A percentile compares a stretch with the other conserved stretches of the same genome.
phyloP scores from a whole-genome alignment of 2,113 vertebrate species.

The Oxyura jamaicensis region DNA sequence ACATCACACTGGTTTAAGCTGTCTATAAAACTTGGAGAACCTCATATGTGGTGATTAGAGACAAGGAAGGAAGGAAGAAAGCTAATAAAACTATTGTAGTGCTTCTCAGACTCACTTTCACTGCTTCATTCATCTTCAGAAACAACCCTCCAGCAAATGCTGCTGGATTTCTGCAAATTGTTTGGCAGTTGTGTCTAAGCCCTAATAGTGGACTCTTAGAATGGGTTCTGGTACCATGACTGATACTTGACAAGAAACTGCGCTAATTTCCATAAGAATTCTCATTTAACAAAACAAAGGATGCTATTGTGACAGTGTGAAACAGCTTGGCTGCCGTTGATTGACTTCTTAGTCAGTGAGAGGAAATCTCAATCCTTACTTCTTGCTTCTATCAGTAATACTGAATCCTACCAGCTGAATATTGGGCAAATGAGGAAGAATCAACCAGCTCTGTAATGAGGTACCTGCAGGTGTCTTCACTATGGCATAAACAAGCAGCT shows the following conservation, averaged over 20 bases:
- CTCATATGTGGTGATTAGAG: background rate
- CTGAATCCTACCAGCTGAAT: background rate
- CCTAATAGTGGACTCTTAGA: background rate
- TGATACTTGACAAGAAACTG: background rate
- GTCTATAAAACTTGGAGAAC: background rate
- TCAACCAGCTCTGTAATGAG: background rate
- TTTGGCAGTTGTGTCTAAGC: background rate
- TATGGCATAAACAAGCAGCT: background rate
- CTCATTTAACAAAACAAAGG: background rate
- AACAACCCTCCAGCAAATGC: background rate
- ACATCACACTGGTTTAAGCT: background rate
- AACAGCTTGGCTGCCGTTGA: background rate
- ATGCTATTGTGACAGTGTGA: background rate
- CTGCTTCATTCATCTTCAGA: background rate
- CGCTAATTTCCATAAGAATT: slow-evolving; percentile 36
- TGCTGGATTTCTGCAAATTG: background rate
- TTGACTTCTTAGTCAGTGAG: background rate
- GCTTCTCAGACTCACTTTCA: background rate
- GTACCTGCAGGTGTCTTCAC: background rate
- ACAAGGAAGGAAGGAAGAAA: background rate
- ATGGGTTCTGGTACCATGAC: background rate
- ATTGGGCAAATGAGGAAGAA: background rate
- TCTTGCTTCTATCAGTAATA: background rate
- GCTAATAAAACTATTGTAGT: background rate
- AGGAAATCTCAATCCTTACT: background rate